These are phyloP conservation scores for Empidonax traillii DNA, from an alignment of 2,113 vertebrate species.

Conservation along the genomic window DNA sequence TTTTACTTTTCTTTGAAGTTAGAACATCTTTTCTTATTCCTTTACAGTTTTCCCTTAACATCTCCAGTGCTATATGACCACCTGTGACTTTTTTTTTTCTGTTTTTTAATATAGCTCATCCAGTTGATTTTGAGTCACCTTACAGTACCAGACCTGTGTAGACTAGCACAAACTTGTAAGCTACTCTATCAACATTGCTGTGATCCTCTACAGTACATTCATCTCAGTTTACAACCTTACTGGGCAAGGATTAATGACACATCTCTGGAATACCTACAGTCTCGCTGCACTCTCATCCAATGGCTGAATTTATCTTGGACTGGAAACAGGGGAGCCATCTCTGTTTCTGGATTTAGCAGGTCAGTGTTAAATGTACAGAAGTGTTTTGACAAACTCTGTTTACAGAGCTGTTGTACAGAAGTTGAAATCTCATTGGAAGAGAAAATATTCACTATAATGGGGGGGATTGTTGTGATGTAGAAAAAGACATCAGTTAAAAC, in stretches of 20 bases:
- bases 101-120: conserved; percentile 85
- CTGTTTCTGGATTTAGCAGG: conserved; percentile 93
- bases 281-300: conserved; percentile 92
- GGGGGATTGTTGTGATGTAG: neutral
- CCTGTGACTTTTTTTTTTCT: conserved; percentile 44
- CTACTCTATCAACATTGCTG: conserved; percentile 95
- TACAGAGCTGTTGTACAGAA: neutral
- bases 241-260: conserved; percentile 91
- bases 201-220: conserved; percentile 95
- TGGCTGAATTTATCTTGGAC: conserved; percentile 98
- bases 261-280: conserved; percentile 89
- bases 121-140: conserved; percentile 97
- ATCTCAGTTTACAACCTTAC: conserved; percentile 97
- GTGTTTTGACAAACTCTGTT: neutral
- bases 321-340: conserved; percentile 92
- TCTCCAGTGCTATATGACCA: conserved; percentile 8
- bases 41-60: neutral
- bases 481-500: neutral
- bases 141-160: conserved; percentile 92
- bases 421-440: neutral
- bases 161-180: conserved; percentile 95
- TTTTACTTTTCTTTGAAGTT: neutral
- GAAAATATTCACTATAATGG: neutral
- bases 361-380: conserved; percentile 66
- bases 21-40: neutral